Evolutionary conservation across 1,140 invertebrate species (phyloP).

Genomic region (Papilio xuthus): DNA sequence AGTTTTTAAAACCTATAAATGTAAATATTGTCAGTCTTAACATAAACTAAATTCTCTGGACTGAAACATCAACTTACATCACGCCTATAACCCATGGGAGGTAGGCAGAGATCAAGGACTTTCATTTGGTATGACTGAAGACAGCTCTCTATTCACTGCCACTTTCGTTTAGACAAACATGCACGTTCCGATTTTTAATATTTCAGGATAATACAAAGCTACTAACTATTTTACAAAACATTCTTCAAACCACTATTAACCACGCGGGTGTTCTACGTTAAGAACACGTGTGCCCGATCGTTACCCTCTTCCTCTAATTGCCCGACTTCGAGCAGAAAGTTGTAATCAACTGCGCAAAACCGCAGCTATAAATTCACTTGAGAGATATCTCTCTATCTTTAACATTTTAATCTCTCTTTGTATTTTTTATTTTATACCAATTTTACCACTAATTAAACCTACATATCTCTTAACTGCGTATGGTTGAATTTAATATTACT

Average conservation of each 20-base stretch:
- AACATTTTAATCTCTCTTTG: not conserved
- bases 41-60: too few relatives aligned
- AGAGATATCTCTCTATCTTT: not conserved
- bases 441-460: not conserved
- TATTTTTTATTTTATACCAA: not conserved
- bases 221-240: not conserved
- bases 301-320: slow-evolving; percentile 6
- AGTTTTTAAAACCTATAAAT: not conserved
- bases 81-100: too few relatives aligned
- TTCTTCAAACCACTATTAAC: not conserved
- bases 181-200: too few relatives aligned
- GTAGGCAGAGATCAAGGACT: too few relatives aligned
- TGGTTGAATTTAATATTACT: too few relatives aligned
- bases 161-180: too few relatives aligned
- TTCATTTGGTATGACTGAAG: too few relatives aligned
- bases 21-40: not conserved
- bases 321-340: not conserved
- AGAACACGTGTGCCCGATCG: slow-evolving; percentile 1
- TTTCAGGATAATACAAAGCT: too few relatives aligned
- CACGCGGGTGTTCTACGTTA: not conserved
- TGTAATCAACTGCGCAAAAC: not conserved
- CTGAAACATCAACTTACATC: too few relatives aligned
- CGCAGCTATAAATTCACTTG: not conserved
- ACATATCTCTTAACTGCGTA: not conserved
- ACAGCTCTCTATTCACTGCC: too few relatives aligned